These are phyloP conservation scores for Tipula helvola DNA, from an alignment of 2,888 invertebrate species.

Conservation along the genomic window DNA sequence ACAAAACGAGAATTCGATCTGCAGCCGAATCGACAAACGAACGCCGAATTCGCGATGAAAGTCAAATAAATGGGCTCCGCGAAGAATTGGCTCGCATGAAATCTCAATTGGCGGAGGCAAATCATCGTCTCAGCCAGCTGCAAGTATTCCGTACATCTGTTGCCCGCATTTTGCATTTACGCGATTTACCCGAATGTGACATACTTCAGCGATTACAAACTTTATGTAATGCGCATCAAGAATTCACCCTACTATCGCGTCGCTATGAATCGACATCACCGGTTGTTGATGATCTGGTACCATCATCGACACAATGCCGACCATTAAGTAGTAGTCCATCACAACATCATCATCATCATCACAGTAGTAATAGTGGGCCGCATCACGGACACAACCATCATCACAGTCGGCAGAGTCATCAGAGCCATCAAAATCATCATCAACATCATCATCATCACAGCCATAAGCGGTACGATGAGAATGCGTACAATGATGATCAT, in stretches of 20 bases:
- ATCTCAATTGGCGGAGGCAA: slow-evolving; percentile 58
- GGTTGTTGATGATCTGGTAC: slow-evolving; percentile 22
- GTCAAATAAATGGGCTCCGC: slow-evolving; percentile 40
- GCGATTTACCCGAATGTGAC: slow-evolving; percentile 62
- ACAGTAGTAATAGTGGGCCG: slow-evolving; percentile 12
- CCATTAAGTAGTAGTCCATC: slow-evolving; percentile 25
- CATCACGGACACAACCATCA: slow-evolving; percentile 15
- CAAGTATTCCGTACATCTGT: slow-evolving; percentile 65
- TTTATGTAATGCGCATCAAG: slow-evolving; percentile 73
- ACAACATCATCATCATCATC: slow-evolving; percentile 13
- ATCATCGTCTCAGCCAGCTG: slow-evolving; percentile 63
- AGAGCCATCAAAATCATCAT: slow-evolving; percentile 13
- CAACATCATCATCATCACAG: slow-evolving; percentile 14
- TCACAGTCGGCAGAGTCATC: slow-evolving; percentile 13
- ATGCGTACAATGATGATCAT: slow-evolving; percentile 19
- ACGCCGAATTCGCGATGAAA: slow-evolving; percentile 32
- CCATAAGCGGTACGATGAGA: slow-evolving; percentile 14
- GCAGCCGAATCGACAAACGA: slow-evolving; percentile 31
- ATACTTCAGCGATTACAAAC: slow-evolving; percentile 67
- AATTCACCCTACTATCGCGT: slow-evolving; percentile 71
- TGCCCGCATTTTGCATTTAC: slow-evolving; percentile 58
- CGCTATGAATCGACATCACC: slow-evolving; percentile 46
- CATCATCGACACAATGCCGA: slow-evolving; percentile 29
- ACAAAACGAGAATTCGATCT: slow-evolving; percentile 30
- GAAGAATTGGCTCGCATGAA: slow-evolving; percentile 66